phyloP scores from a whole-genome alignment of 2,888 invertebrate genomes.

The Xestia ashworthii region DNA sequence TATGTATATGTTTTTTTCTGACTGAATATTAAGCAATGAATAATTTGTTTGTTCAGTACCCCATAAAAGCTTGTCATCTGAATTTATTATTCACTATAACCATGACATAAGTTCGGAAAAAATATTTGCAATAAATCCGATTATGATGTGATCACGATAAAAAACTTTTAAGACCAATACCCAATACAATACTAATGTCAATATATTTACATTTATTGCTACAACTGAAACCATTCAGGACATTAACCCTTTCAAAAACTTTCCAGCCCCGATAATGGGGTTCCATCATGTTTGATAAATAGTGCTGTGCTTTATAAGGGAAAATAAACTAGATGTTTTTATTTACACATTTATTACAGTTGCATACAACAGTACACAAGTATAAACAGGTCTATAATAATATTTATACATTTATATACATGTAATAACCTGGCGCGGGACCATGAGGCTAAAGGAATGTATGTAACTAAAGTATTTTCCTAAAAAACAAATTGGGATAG shows the following conservation, averaged over 20 bases:
- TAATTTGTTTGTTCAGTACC: neutral
- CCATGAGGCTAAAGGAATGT: slow-evolving; percentile 83
- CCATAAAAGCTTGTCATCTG: neutral
- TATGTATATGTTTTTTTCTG: neutral
- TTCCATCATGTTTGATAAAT: slow-evolving; percentile 17
- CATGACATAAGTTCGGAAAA: neutral
- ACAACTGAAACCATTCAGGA: slow-evolving; percentile 47
- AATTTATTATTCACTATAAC: neutral
- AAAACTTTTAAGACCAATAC: slow-evolving; percentile 24
- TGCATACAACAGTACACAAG: slow-evolving; percentile 87
- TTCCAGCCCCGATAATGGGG: neutral
- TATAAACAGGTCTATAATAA: slow-evolving; percentile 83
- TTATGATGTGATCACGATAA: neutral
- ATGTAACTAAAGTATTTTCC: slow-evolving; percentile 70
- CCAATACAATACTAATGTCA: slow-evolving; percentile 19
- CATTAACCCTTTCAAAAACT: slow-evolving; percentile 54
- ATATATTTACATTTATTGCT: slow-evolving; percentile 61
- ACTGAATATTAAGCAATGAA: neutral
- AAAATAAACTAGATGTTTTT: slow-evolving; percentile 70
- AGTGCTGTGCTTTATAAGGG: slow-evolving; percentile 31
- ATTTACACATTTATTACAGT: slow-evolving; percentile 89
- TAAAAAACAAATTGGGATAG: slow-evolving; percentile 49
- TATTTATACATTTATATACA: slow-evolving; percentile 84
- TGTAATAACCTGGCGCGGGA: slow-evolving; percentile 75
- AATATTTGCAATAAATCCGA: slow-evolving; percentile 11